Evolutionary conservation across 2,797 vertebrate genomes (phyloP), one percentile per base, ranked within the genome.

Genomic region (Chrysolophus pictus): DNA sequence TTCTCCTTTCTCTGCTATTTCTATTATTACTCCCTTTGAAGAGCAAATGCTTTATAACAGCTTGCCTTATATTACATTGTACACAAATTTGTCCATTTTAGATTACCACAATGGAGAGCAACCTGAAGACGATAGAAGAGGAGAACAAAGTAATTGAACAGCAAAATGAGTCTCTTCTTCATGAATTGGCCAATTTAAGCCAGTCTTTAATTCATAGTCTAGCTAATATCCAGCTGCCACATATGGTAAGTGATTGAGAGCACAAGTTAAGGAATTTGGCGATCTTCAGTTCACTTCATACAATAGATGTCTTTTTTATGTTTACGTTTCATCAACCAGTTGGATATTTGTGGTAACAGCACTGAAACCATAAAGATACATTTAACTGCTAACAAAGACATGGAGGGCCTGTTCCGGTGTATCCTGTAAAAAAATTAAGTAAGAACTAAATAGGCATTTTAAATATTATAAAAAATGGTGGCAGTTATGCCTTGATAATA

Each of bases 91-190:
- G 80, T 97, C 92, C 79, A 10, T 97, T 97, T 62, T 95, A 99
- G 99, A 99, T 99, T 97, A 99, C 99, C 96, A 99, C 99, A 84
- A 99, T 99, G 99, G 99, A 99, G 98, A 99, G 98, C 97, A 99
- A 98, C 98, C 98, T 99, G 97, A 99, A 99, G 98, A 99, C 98
- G 73, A 99, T 99, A 91, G 99, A 99, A 97, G 99, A 99, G 95
- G 99, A 99, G 97, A 99, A 99, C 98, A 99, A 99, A 97, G 99
- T 97, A 93, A 99, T 99, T 78, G 99, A 99, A 96, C 99, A 99
- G 97, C 99, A 99, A 98, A 99, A 99, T 71, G 99, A 99, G 97
- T 99, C 99, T 18, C 98, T 99, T 92, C 98, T 99, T 92, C 99
- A 99, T 67, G 99, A 99, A 97, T 97, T 99, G 96, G 99, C 99